Base-by-base conservation (phyloP, 2,113 vertebrate genomes). In the Probosciger aterrimus region DNA sequence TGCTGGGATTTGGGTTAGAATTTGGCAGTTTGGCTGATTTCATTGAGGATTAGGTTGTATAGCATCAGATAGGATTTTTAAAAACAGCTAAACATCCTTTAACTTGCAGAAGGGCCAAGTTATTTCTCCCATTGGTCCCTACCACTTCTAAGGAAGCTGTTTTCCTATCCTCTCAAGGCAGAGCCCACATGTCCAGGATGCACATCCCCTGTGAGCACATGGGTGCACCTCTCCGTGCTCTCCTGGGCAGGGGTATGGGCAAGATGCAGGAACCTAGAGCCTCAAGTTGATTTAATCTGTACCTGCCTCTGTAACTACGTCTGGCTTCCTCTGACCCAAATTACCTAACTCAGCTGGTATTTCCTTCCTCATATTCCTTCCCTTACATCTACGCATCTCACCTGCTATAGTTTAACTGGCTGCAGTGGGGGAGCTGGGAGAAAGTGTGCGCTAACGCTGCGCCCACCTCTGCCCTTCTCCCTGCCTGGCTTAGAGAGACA, bases 341-440 rank as follows among this genome's bases (percentile, higher is more conserved):
- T 97, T 96, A 97, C 96, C 88, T 95, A 95, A 93, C 92, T 77
- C 83, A 80, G 70, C 44, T 96, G 96, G 96, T 92, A 97, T 96
- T 97, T 97, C 92, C 95, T 97, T 96, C 94, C 95, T 96, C 93
- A 93, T 94, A 95, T 92, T 96, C 93, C 91, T 95, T 74, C 75
- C 82, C 93, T 94, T 87, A 83, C 96, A 96, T 95, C 88, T 87
- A 63, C 2, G 37, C 74, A 74, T 90, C 88, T 96, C 92, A 95
- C 88, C 96, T 96, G 94, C 95, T 94, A 22, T 57, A 94, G 88
- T 91, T 97, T 81, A 82, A 86, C 91, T 86, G 78, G 76, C 84
- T 78, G 69, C 57, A 77, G 27, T 23, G 76, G 59, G 33, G 74
- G 70, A 87, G 47, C n/a, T 18, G 60, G 78, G 77, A 86, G 81